These are phyloP conservation scores for Gallinago media DNA, from an alignment of 2,113 vertebrate genomes.

Conservation along the genomic window DNA sequence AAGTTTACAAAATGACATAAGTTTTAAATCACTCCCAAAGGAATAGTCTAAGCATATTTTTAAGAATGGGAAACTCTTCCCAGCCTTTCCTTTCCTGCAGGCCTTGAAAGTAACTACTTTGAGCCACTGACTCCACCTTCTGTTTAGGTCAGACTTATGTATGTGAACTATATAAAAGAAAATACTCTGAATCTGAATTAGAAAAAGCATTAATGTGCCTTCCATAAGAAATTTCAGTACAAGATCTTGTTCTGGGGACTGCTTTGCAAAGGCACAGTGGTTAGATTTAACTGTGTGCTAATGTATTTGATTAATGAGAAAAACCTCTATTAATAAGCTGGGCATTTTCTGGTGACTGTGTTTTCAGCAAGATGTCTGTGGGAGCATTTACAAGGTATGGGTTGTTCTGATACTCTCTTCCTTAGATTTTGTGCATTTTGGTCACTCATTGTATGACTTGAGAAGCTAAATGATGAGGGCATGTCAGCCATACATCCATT, in stretches of 20 bases:
- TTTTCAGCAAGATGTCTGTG: background rate
- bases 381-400: background rate
- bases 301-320: background rate
- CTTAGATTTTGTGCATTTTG: background rate
- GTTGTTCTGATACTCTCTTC: background rate
- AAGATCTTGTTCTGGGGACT: background rate
- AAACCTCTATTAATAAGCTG: background rate
- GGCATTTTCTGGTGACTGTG: background rate
- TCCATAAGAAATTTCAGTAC: background rate
- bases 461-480: background rate
- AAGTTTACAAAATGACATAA: constrained; percentile 52
- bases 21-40: constrained; percentile 51
- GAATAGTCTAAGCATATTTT: constrained; percentile 53
- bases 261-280: background rate
- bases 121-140: constrained; percentile 26
- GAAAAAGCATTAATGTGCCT: background rate
- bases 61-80: constrained; percentile 64
- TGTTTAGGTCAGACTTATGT: background rate
- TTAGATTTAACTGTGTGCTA: background rate
- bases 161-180: background rate
- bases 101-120: background rate
- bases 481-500: background rate
- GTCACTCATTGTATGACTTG: background rate
- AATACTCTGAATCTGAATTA: background rate
- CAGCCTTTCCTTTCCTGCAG: constrained; percentile 4